These are phyloP conservation scores for Ailurus styani DNA, from an alignment of 2,113 vertebrate genomes.

Conservation along the genomic window DNA sequence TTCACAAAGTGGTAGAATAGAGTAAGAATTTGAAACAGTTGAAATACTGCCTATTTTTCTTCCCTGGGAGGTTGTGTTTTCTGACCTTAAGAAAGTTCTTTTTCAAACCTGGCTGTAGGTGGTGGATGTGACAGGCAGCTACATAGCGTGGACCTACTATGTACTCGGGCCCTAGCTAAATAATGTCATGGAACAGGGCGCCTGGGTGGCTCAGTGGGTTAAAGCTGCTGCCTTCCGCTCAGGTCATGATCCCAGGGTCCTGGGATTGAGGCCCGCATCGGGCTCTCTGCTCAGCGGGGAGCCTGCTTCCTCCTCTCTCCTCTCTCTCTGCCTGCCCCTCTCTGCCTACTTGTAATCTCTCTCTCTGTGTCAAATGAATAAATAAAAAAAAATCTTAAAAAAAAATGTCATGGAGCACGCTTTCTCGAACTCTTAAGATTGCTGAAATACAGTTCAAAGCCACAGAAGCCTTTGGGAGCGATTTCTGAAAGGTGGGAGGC, in stretches of 20 bases:
- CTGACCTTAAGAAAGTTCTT: background rate
- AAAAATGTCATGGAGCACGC: background rate
- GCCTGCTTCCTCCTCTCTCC: too few relatives aligned
- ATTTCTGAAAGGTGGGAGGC: background rate
- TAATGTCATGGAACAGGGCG: background rate
- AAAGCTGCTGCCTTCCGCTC: too few relatives aligned
- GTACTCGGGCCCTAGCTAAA: background rate
- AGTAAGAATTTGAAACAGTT: background rate
- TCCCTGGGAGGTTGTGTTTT: background rate
- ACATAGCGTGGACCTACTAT: background rate
- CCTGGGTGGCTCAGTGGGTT: too few relatives aligned
- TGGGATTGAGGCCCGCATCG: too few relatives aligned
- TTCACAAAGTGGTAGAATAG: background rate
- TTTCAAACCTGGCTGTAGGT: background rate
- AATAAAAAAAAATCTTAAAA: too few relatives aligned
- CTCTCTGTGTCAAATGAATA: too few relatives aligned
- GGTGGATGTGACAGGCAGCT: background rate
- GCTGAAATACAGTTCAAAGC: constrained; percentile 33
- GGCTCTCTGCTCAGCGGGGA: too few relatives aligned
- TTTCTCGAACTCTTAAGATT: background rate
- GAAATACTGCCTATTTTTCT: background rate
- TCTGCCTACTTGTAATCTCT: too few relatives aligned
- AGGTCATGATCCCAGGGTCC: too few relatives aligned
- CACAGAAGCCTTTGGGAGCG: background rate
- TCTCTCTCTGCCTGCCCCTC: too few relatives aligned